These are phyloP conservation scores for Branchellion lobata DNA, from an alignment of 2,888 invertebrate genomes.

Conservation along the genomic window DNA sequence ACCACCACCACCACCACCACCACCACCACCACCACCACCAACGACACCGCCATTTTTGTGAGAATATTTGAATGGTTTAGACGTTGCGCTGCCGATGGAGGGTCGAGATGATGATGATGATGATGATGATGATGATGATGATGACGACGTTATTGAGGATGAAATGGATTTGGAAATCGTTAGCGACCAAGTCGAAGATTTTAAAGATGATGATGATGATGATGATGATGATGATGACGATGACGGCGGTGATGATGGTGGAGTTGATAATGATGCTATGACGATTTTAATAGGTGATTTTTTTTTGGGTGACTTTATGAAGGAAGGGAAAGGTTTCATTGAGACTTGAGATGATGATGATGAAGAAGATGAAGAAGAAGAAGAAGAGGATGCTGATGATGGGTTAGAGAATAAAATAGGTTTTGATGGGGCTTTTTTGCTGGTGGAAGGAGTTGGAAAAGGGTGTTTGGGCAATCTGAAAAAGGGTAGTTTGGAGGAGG, in stretches of 20 bases:
- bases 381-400: too few species aligned
- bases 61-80: neutral
- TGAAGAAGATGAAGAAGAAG: conserved; percentile 12
- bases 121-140: conserved; percentile 7
- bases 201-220: conserved; percentile 13
- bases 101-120: conserved; percentile 14
- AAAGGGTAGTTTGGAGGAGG: too few species aligned
- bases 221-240: conserved; percentile 26
- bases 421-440: too few species aligned
- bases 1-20: conserved; percentile 33
- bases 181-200: too few species aligned
- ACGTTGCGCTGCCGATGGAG: neutral
- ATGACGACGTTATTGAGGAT: neutral
- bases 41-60: neutral
- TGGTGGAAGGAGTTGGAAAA: too few species aligned
- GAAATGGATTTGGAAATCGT: neutral
- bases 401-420: too few species aligned
- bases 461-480: too few species aligned
- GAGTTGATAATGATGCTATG: conserved; percentile 5
- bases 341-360: neutral
- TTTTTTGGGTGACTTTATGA: neutral
- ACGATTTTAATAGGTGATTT: neutral
- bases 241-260: neutral
- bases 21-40: conserved; percentile 33
- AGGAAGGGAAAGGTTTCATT: neutral